These are phyloP conservation scores for Onychomys leucogaster DNA, from an alignment of 2,797 vertebrate species.

Conservation along the genomic window DNA sequence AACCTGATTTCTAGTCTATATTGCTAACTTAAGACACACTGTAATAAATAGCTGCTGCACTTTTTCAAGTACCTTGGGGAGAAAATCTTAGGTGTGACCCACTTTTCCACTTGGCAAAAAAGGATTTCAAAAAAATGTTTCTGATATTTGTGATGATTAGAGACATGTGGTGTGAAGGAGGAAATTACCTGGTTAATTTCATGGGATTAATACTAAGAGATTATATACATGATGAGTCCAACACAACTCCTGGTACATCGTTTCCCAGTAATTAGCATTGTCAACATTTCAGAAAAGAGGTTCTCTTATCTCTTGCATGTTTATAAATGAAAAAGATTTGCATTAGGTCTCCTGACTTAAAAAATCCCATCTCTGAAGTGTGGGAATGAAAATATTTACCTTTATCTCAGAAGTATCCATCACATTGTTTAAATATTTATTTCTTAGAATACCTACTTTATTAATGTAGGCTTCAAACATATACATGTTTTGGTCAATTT, in stretches of 20 bases:
- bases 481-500: background rate
- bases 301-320: background rate
- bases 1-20: background rate
- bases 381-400: conserved; percentile 18
- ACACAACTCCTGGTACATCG: background rate
- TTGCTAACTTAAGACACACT: background rate
- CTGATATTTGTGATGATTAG: conserved; percentile 15
- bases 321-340: conserved; percentile 2
- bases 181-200: conserved; percentile 10
- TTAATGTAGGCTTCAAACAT: background rate
- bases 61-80: conserved; percentile 48
- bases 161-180: background rate
- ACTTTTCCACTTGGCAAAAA: background rate
- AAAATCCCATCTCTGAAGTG: background rate
- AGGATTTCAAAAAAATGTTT: background rate
- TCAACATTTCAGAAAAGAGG: background rate
- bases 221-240: background rate
- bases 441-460: conserved; percentile 27
- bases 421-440: background rate
- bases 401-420: background rate
- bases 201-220: background rate
- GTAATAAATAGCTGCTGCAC: background rate
- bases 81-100: background rate
- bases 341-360: background rate
- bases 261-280: conserved; percentile 21